These are phyloP conservation scores for Drymonia ruficornis DNA, from an alignment of 2,888 invertebrate genomes.

Conservation along the genomic window DNA sequence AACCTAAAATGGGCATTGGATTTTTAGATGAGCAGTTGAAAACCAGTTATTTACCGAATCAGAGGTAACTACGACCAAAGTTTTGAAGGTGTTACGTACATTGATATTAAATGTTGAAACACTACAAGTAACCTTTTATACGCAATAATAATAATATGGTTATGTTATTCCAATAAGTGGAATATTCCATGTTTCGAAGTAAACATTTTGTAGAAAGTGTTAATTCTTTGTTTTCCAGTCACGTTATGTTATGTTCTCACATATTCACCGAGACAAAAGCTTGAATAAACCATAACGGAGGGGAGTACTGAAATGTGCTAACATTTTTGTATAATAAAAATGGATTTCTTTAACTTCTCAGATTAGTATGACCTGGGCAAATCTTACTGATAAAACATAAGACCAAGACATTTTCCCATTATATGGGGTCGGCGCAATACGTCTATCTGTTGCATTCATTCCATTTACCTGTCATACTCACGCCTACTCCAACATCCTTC, in stretches of 20 bases:
- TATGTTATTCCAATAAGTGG: slow-evolving; percentile 12
- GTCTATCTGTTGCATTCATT: too few species aligned
- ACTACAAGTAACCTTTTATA: slow-evolving; percentile 22
- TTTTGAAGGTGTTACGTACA: slow-evolving; percentile 15
- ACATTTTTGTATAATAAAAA: background rate
- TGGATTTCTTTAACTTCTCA: background rate
- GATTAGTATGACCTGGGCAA: too few species aligned
- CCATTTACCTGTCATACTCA: too few species aligned
- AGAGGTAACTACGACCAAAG: slow-evolving; percentile 14
- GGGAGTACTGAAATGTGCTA: slow-evolving; percentile 11
- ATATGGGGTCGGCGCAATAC: too few species aligned
- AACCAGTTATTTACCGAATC: slow-evolving; percentile 28
- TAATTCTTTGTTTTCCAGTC: slow-evolving; percentile 47
- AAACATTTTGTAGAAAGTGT: slow-evolving; percentile 37
- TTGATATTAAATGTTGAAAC: slow-evolving; percentile 23
- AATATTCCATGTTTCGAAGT: slow-evolving; percentile 33
- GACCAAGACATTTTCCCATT: too few species aligned
- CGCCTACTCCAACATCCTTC: too few species aligned
- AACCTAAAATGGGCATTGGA: background rate
- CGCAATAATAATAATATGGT: slow-evolving; percentile 10
- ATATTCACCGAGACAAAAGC: slow-evolving; percentile 51
- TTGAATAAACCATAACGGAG: slow-evolving; percentile 8
- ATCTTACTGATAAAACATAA: too few species aligned
- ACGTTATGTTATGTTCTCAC: slow-evolving; percentile 45
- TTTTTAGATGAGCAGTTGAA: slow-evolving; percentile 1